Evolutionary conservation across 2,113 vertebrate species (phyloP).

Genomic region (Galemys pyrenaicus): DNA sequence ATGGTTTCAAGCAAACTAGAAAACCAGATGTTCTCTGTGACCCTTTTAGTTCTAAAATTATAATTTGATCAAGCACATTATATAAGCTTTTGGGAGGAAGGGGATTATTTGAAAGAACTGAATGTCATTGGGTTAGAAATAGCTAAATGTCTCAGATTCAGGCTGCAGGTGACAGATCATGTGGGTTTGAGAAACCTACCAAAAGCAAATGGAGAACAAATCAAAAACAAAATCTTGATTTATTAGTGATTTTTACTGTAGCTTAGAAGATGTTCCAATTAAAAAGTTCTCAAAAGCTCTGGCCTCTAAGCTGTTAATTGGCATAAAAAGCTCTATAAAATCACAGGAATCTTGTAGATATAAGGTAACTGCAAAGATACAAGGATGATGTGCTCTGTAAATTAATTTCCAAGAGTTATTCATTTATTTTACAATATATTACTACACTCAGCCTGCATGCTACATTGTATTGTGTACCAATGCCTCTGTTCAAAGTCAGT

Average conservation of each 20-base stretch:
- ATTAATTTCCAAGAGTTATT: constrained; percentile 41
- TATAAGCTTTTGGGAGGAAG: neutral
- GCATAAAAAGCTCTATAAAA: neutral
- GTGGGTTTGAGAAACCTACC: neutral
- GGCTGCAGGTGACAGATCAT: neutral
- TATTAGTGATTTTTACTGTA: constrained; percentile 23
- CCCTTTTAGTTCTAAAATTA: neutral
- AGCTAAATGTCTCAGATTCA: neutral
- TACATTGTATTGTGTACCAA: neutral
- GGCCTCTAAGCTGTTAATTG: constrained; percentile 1
- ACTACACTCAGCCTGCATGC: neutral
- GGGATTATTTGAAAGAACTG: neutral
- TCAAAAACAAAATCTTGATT: constrained; percentile 9
- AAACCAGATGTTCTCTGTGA: neutral
- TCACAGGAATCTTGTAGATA: neutral
- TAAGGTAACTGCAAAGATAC: neutral
- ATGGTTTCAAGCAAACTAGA: neutral
- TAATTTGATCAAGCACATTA: neutral
- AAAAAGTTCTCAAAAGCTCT: neutral
- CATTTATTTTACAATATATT: constrained; percentile 25
- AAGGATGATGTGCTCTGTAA: neutral
- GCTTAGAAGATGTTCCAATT: neutral
- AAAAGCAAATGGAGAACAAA: constrained; percentile 29
- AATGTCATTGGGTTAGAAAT: neutral
- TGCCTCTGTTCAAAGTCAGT: neutral